These are phyloP conservation scores for Drosophila atripex DNA, from an alignment of 2,888 invertebrate genomes.

Conservation along the genomic window DNA sequence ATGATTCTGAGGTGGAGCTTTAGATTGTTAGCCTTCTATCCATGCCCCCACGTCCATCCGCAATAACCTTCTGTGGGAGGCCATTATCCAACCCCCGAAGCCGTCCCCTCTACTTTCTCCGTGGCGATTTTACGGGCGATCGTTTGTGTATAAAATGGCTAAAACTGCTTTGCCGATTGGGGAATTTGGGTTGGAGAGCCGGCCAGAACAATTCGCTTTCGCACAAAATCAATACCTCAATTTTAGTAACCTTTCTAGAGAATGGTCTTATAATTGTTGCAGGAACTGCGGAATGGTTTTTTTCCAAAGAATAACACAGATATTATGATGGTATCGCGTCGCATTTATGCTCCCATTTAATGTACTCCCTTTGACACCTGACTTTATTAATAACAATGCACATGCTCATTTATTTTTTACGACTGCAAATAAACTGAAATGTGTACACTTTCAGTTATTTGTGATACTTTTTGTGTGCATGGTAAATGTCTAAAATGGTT, in stretches of 20 bases:
- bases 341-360: not conserved
- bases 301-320: not conserved
- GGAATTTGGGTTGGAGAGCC: not conserved
- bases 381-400: not conserved
- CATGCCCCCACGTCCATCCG: not conserved
- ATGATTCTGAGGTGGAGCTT: constrained; percentile 10
- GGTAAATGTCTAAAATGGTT: constrained; percentile 55
- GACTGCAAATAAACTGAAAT: constrained; percentile 27
- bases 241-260: not conserved
- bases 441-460: constrained; percentile 58
- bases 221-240: not conserved
- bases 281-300: not conserved
- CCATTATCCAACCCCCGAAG: constrained; percentile 9
- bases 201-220: not conserved
- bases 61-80: constrained; percentile 7
- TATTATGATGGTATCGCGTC: not conserved
- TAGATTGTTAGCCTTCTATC: not conserved
- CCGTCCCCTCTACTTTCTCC: not conserved
- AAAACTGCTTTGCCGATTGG: not conserved
- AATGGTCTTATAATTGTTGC: not conserved
- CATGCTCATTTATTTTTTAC: constrained; percentile 12
- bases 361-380: constrained; percentile 1
- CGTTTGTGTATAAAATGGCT: constrained; percentile 4
- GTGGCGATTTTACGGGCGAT: constrained; percentile 2
- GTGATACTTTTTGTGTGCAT: constrained; percentile 44